Conservation (phyloP, 2,888 invertebrate genomes). For the Tipula unca region DNA sequence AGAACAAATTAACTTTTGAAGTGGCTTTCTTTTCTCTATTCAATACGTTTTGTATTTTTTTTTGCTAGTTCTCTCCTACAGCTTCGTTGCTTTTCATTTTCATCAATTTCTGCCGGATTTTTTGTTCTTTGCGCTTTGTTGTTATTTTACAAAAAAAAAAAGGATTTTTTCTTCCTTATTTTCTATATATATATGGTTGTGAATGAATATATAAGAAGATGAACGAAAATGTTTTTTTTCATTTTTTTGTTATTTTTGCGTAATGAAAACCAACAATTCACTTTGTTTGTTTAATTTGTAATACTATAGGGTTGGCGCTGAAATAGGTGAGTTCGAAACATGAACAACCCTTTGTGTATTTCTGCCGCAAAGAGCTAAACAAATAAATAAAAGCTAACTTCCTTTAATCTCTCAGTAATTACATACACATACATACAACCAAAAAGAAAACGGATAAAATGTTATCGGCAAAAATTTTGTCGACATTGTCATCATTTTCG, state of each 20-base stretch:
- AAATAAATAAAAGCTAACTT: background rate
- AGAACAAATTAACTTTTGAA: slow-evolving; percentile 14
- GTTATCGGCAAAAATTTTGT: background rate
- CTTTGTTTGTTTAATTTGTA: background rate
- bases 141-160: background rate
- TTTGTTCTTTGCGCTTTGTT: background rate
- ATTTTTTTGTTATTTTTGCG: too few species aligned
- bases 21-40: background rate
- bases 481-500: background rate
- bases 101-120: background rate
- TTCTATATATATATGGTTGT: background rate
- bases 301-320: background rate
- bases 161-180: background rate
- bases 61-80: background rate
- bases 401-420: background rate
- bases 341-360: too few species aligned
- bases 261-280: background rate
- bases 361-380: too few species aligned
- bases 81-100: background rate
- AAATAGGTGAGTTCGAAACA: too few species aligned
- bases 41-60: background rate
- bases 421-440: too few species aligned
- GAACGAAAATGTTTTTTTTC: background rate
- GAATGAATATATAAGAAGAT: background rate
- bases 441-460: background rate